These are phyloP conservation scores for Euplagia quadripunctaria DNA, from an alignment of 2,888 invertebrate genomes.

Conservation along the genomic window DNA sequence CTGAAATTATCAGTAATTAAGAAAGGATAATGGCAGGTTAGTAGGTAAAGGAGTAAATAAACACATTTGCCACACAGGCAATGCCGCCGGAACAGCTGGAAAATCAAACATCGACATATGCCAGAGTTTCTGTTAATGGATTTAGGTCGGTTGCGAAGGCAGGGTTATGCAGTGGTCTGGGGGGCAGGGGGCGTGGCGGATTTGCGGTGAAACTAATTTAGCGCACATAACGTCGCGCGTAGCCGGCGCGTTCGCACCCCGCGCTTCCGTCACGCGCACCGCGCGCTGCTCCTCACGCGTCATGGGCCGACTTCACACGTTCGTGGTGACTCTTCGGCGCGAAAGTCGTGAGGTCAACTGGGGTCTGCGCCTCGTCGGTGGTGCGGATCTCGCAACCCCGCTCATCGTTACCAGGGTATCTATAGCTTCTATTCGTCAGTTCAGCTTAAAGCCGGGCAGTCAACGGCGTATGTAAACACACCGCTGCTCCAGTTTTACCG, in stretches of 20 bases:
- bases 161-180: slow-evolving; percentile 74
- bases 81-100: slow-evolving; percentile 47
- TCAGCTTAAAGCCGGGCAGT: slow-evolving; percentile 17
- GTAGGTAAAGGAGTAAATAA: slow-evolving; percentile 53
- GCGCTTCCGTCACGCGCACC: slow-evolving; percentile 68
- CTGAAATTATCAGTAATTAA: not conserved
- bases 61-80: slow-evolving; percentile 41
- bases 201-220: slow-evolving; percentile 78
- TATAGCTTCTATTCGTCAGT: slow-evolving; percentile 59
- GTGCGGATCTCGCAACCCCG: slow-evolving; percentile 94
- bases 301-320: slow-evolving; percentile 92
- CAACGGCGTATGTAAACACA: slow-evolving; percentile 76
- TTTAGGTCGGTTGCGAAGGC: slow-evolving; percentile 80
- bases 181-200: slow-evolving; percentile 69
- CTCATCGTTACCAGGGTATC: slow-evolving; percentile 95
- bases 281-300: slow-evolving; percentile 58
- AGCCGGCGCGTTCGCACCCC: slow-evolving; percentile 75
- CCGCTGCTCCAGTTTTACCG: slow-evolving; percentile 56
- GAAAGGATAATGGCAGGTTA: not conserved
- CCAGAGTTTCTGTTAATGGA: slow-evolving; percentile 77
- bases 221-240: slow-evolving; percentile 82
- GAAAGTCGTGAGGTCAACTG: slow-evolving; percentile 91
- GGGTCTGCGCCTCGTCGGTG: slow-evolving; percentile 96
- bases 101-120: slow-evolving; percentile 56
- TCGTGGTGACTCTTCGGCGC: slow-evolving; percentile 91